Evolutionary conservation across 2,113 vertebrate genomes (phyloP).

Genomic region (Capreolus pygargus): DNA sequence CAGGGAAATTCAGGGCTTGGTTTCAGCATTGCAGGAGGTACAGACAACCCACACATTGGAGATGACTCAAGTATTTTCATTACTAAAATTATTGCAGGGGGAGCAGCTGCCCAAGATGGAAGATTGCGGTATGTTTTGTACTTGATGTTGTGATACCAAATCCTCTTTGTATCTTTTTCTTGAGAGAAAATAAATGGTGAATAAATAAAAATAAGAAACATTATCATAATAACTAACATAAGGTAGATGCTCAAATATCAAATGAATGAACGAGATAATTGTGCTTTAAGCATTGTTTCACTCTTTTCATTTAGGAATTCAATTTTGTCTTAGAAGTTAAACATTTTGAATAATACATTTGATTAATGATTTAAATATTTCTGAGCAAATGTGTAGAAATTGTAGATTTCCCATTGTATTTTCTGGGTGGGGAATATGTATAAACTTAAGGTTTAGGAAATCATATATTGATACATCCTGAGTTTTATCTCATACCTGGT

Average conservation of each 20-base stretch:
- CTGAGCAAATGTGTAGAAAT: conserved; percentile 30
- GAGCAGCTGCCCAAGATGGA: conserved; percentile 96
- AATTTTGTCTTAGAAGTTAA: conserved; percentile 10
- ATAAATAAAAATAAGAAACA: conserved; percentile 1
- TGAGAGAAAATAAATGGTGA: background rate
- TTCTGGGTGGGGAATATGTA: background rate
- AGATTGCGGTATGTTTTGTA: conserved; percentile 88
- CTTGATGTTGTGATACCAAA: conserved; percentile 29
- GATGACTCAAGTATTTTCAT: conserved; percentile 98
- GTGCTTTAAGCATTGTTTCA: background rate
- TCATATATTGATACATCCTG: background rate
- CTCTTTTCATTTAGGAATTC: conserved; percentile 31
- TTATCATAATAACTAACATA: background rate
- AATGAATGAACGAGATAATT: background rate
- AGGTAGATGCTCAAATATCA: background rate
- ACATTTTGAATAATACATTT: conserved; percentile 29
- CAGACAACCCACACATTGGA: conserved; percentile 97
- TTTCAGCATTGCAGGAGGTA: conserved; percentile 98
- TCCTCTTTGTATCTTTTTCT: background rate
- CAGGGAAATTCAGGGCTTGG: conserved; percentile 98
- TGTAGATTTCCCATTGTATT: background rate
- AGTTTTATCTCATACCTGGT: background rate
- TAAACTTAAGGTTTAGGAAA: background rate
- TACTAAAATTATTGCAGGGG: conserved; percentile 96
- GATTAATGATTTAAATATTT: background rate